phyloP scores from a whole-genome alignment of 2,888 invertebrate species.

The Pyrochroa serraticornis region DNA sequence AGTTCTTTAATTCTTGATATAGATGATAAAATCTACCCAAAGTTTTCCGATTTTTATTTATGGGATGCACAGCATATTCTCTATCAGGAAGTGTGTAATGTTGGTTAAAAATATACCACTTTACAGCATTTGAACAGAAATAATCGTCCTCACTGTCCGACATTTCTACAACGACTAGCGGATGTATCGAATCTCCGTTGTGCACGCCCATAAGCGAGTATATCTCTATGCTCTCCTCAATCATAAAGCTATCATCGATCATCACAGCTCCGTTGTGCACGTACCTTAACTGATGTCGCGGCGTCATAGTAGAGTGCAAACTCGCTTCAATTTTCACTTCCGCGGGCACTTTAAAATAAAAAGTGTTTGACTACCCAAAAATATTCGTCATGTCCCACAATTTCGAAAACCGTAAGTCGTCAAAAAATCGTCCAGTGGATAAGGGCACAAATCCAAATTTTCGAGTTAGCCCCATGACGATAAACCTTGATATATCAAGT shows the following conservation, averaged over 20 bases:
- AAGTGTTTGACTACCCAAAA: too few relatives aligned
- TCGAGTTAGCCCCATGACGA: too few relatives aligned
- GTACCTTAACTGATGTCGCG: too few relatives aligned
- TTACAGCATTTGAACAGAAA: neutral
- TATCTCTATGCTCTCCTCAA: slow-evolving; percentile 94
- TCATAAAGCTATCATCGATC: slow-evolving; percentile 74
- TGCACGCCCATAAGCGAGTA: slow-evolving; percentile 94
- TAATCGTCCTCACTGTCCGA: slow-evolving; percentile 75
- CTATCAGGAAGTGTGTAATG: neutral
- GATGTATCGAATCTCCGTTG: slow-evolving; percentile 83
- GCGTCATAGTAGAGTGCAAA: too few relatives aligned
- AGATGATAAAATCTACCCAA: slow-evolving; percentile 6
- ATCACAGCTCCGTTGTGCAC: neutral
- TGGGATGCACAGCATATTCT: slow-evolving; percentile 1
- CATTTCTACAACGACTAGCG: slow-evolving; percentile 93
- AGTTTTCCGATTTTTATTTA: neutral
- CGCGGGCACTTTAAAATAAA: too few relatives aligned
- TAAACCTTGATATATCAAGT: too few relatives aligned
- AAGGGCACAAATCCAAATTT: too few relatives aligned
- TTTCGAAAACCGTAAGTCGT: too few relatives aligned
- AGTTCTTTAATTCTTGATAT: neutral
- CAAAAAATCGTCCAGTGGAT: too few relatives aligned
- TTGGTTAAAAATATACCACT: neutral
- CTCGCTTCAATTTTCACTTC: too few relatives aligned
- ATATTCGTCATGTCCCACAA: too few relatives aligned